Evolutionary conservation across 1,140 invertebrate species (phyloP), one percentile per base, ranked within the genome.

Genomic region (Diuraphis noxia): DNA sequence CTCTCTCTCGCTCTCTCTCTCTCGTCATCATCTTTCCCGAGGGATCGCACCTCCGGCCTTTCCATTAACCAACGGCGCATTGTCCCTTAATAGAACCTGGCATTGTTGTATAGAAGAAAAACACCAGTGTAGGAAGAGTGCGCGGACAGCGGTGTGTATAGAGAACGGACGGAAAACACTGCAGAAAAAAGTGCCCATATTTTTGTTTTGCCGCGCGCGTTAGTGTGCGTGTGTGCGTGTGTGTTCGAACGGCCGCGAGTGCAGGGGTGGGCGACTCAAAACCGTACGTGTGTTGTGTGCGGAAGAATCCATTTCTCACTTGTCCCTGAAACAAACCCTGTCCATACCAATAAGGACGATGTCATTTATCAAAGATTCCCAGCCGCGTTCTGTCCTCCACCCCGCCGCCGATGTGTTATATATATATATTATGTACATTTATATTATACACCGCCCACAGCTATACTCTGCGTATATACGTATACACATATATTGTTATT

Each of bases 311-410:
- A 91, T 91, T 91, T 91, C 89, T 91, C 89, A 91, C 89, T 81
- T 91, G 89, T 91, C 89, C 89, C 89, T 91, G 89, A 91, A 91
- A 91, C 89, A 91, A 91, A 91, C 89, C 89, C 89, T 91, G 89
- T 91, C 89, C 89, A 91, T 91, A 91, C 89, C 89, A 91, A 91
- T 91, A 91, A 91, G 89, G 89, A 91, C 89, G 43, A 91, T 81
- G 89, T 91, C 89, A 91, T 91, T 91, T 91, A 91, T 91, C 89
- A 91, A 91, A 91, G 89, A 91, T 91, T 91, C 89, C 89, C 89
- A 38, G 77, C 89, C 77, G 21, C 63, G 63, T 36, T 21, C 38
- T 34, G 38, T 8, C 25, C 56, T 36, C n/a, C 41, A 0, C 36
- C 25, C 2, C 63, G 41, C 40, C 38, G 6, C 88, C 72, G 41